Conservation (phyloP, 2,797 vertebrate species). For the Hoplostethus atlanticus region DNA sequence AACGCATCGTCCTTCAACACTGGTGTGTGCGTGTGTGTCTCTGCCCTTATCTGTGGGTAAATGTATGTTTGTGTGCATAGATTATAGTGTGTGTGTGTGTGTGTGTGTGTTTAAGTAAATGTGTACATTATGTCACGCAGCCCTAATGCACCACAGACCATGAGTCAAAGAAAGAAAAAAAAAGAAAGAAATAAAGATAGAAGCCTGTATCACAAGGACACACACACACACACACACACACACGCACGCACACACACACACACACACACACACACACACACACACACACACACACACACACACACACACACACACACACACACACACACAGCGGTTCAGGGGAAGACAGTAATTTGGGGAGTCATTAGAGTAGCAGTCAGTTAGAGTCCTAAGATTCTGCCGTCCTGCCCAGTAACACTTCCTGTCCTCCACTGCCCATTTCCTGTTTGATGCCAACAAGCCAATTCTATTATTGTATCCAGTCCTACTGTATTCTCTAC, state of each 20-base stretch:
- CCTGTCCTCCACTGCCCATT: slow-evolving; percentile 39
- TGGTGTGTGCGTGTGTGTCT: too few species aligned
- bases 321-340: background rate
- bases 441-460: slow-evolving; percentile 55
- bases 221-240: background rate
- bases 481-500: slow-evolving; percentile 3
- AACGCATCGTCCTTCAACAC: slow-evolving; percentile 20
- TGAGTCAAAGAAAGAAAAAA: too few species aligned
- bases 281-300: background rate
- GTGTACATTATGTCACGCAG: too few species aligned
- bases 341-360: background rate
- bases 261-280: background rate
- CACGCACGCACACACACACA: slow-evolving; percentile 1
- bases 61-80: too few species aligned
- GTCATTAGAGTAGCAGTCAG: slow-evolving; percentile 20
- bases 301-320: slow-evolving; percentile 19
- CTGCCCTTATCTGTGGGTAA: too few species aligned
- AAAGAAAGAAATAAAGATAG: too few species aligned
- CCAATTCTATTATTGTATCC: slow-evolving; percentile 31
- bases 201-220: too few species aligned
- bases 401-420: slow-evolving; percentile 40
- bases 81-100: too few species aligned
- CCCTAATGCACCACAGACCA: too few species aligned
- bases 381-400: background rate
- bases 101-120: too few species aligned